Evolutionary conservation across 2,113 vertebrate species (phyloP), one percentile per base, ranked within the genome.

Genomic region (Nothobranchius kuhntae): DNA sequence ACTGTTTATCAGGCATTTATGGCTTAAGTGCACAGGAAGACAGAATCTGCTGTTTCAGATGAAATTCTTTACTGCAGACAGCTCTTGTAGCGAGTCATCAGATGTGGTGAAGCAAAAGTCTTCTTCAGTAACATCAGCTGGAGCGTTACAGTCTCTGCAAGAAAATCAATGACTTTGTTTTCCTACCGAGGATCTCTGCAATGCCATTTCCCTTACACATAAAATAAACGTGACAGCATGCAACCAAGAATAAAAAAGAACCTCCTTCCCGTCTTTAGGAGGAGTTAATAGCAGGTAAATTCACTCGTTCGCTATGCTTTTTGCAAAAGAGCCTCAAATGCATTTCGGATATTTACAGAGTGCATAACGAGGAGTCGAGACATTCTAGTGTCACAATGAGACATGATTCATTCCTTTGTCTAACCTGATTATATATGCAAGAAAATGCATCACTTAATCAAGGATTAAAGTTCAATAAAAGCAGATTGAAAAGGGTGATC

Each of bases 11-110:
- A 87, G 86, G 86, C 86, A 85, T 77, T 75, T 71, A 86, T 81
- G 87, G 84, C 76, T 87, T 81, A 89, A 90, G 87, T 90, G 87
- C 86, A 88, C 86, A 82, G 77, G 84, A 87, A 84, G 88, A 86
- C 75, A 71, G 77, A 73, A 80, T 85, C 66, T 69, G 79, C 75
- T 81, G 62, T 77, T 79, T 77, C 47, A 77, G 66, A 75, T 61
- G 47, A 69, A 80, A 78, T 30, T 71, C 50, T 50, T 54, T 36
- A 53, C 83, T 56, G 42, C 81, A 62, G 74, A 76, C 74, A 71
- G 72, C 61, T 82, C 85, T 79, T 83, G 81, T 80, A 83, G 75
- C 55, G 57, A 69, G 50, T 82, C 53, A 51, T 63, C 46, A 7
- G 50, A 73, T 58, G 54, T 48, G 38, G 9, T 40, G 38, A 8